phyloP scores from a whole-genome alignment of 2,113 vertebrate genomes.

The Ginglymostoma cirratum region DNA sequence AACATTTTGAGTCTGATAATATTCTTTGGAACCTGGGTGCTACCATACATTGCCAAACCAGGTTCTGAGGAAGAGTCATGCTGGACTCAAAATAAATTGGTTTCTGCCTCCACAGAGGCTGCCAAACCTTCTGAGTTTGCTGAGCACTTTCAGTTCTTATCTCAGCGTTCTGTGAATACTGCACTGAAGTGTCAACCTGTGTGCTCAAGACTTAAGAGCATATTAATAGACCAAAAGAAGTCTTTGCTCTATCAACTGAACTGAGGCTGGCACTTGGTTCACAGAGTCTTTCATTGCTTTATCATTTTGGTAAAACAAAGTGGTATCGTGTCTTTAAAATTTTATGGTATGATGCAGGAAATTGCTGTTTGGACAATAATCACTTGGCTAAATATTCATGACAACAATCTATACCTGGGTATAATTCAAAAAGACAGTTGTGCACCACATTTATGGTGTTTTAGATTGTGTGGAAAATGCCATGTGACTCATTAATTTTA shows the following conservation, averaged over 20 bases:
- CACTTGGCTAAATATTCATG: neutral
- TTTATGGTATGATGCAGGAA: neutral
- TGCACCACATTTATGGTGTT: neutral
- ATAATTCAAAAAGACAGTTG: neutral
- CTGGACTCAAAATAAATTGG: too few relatives aligned
- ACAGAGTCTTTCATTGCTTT: neutral
- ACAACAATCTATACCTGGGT: neutral
- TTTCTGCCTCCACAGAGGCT: too few relatives aligned
- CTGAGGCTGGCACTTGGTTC: neutral
- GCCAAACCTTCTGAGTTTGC: too few relatives aligned
- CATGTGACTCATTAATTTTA: neutral
- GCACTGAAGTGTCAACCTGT: neutral
- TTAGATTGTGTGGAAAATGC: neutral
- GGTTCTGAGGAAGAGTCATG: too few relatives aligned
- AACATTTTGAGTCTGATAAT: too few relatives aligned
- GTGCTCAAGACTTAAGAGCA: neutral
- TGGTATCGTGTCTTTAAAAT: neutral
- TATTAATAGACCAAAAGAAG: neutral
- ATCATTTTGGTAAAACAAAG: neutral
- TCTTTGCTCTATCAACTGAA: neutral
- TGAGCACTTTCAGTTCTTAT: too few relatives aligned
- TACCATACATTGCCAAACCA: too few relatives aligned
- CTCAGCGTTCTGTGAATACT: neutral
- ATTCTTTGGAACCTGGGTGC: too few relatives aligned
- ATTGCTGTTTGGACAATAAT: neutral